These are phyloP conservation scores for Anolis carolinensis DNA, from an alignment of 2,113 vertebrate species.

Conservation along the genomic window DNA sequence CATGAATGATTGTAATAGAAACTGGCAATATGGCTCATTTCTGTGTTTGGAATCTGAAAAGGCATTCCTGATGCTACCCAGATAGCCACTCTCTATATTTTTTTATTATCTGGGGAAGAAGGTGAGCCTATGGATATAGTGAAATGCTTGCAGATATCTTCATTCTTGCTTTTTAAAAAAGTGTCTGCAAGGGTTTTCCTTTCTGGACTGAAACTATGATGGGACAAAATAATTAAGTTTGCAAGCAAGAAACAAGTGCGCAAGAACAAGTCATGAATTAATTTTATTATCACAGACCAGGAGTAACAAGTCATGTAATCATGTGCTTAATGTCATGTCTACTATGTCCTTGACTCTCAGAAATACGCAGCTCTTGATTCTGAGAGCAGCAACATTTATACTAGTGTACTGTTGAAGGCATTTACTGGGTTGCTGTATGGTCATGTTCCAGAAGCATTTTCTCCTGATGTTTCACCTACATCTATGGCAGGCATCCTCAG, in stretches of 20 bases:
- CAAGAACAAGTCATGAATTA: no score
- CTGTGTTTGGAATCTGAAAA: not conserved
- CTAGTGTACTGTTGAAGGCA: not conserved
- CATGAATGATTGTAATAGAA: not conserved
- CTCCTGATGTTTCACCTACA: no score
- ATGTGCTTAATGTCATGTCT: not conserved
- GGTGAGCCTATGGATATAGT: not conserved
- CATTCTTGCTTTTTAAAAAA: not conserved
- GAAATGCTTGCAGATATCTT: not conserved
- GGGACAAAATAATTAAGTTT: not conserved
- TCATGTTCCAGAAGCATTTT: no score
- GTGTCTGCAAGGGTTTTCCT: not conserved
- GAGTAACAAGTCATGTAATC: no score
- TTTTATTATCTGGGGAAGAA: not conserved
- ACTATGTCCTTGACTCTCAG: not conserved
- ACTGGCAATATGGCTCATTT: not conserved
- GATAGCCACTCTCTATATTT: not conserved
- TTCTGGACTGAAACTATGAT: not conserved
- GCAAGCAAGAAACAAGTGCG: not conserved
- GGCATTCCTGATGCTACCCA: not conserved
- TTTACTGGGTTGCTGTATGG: no score
- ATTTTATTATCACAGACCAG: not conserved
- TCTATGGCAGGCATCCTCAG: no score
- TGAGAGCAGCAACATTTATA: not conserved
- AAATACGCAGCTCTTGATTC: not conserved